Percentiles rank a stretch among this genome's conserved stretches.
These are phyloP conservation scores for Heliothis virescens DNA, from an alignment of 1,140 invertebrate species.

Conservation along the genomic window DNA sequence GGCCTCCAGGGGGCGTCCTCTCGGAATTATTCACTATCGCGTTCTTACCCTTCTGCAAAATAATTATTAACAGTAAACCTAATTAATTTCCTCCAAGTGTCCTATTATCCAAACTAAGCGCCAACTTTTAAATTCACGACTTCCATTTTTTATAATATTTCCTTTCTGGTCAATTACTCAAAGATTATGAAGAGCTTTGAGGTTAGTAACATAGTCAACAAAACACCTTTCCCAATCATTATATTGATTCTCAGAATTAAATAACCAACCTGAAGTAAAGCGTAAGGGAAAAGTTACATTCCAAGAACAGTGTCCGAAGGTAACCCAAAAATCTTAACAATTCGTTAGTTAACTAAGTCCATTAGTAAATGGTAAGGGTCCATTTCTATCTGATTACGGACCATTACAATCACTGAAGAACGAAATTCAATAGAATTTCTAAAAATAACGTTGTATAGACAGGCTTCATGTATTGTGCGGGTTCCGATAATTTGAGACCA, in stretches of 20 bases:
- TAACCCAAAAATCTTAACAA: constrained; percentile 28
- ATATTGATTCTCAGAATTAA: background rate
- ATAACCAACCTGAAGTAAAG: constrained; percentile 2
- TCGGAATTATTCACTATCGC: constrained; percentile 59
- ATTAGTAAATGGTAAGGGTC: constrained; percentile 45
- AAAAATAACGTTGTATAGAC: constrained; percentile 42
- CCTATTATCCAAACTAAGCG: constrained; percentile 47
- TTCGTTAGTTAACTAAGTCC: constrained; percentile 45
- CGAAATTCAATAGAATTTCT: constrained; percentile 37
- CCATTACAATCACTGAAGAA: constrained; percentile 34
- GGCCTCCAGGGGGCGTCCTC: constrained; percentile 53
- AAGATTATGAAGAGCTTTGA: background rate
- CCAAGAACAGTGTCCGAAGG: background rate
- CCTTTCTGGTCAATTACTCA: background rate
- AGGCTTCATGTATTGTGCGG: constrained; percentile 19
- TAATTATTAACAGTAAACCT: constrained; percentile 63
- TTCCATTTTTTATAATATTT: background rate
- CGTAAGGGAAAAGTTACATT: constrained; percentile 30
- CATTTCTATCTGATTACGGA: constrained; percentile 44
- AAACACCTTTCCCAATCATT: background rate
- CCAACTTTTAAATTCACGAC: constrained; percentile 36
- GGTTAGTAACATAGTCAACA: background rate
- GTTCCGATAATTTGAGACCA: constrained; percentile 33
- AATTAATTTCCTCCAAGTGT: constrained; percentile 57
- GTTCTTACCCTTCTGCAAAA: constrained; percentile 59